Base-by-base conservation (phyloP, 1,140 invertebrate genomes). In the Pissodes strobi region DNA sequence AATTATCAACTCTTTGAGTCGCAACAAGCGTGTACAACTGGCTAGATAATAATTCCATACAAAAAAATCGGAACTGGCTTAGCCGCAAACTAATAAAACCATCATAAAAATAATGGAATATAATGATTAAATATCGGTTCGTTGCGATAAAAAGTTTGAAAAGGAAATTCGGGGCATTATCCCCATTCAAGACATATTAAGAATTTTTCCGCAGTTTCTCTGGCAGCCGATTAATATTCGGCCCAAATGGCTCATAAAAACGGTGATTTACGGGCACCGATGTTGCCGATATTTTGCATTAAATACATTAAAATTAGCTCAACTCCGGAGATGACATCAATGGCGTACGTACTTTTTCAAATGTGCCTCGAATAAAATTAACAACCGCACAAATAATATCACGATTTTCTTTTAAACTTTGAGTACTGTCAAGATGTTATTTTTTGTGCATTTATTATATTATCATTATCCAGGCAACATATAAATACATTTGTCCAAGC, bases 231-330 rank as follows among this genome's bases (percentile, higher is more conserved):
- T 62, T 62, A 62, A 62, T 62, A 62, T 62, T 62, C 60, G 60
- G 49, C 60, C 60, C 60, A 62, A 62, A 62, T 62, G 60, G 60
- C 60, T 62, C 60, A 62, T 62, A 62, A 62, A 62, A 62, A 62
- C 37, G 60, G 60, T 62, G 60, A 62, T 62, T 62, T 62, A 62
- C 60, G 60, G 41, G 60, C 41, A 19, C 60, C 51, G 60, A 52
- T 62, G 60, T 62, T 62, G 60, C 60, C 60, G 60, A 62, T 62
- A 62, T 53, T 62, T 49, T 62, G 60, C 60, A 62, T 62, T 62
- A 62, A 62, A 52, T 62, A 62, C 60, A 62, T 62, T 62, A 62
- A 62, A 62, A 62, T 62, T 62, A 62, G 60, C 60, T 62, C n/a
- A 45, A 57, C n/a, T 43, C 18, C 8, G n/a, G 21, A 30, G 21